Evolutionary conservation across 2,113 vertebrate species (phyloP), one percentile per base, ranked within the genome.

Genomic region (Ornithorhynchus anatinus): DNA sequence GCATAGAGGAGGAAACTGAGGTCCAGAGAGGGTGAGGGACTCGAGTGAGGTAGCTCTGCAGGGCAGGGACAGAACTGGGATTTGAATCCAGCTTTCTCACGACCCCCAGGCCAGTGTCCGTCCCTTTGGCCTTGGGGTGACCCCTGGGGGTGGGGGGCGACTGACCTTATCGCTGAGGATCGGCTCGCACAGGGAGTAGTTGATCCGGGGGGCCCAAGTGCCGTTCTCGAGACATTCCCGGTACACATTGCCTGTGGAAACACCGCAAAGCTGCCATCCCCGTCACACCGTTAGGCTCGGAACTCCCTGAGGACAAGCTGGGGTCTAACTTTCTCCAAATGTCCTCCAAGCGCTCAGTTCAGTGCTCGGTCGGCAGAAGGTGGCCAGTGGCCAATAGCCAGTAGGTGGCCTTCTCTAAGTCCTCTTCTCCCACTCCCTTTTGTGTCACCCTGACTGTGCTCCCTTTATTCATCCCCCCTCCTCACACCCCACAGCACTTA

Each of bases 171-270:
- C 95, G 9, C 96, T 95, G 84, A 99, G 81, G 89, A 99, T 98
- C 57, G 98, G 97, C 60, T 98, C 95, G 1, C 98, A 99, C 74
- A 94, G 95, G 10, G 97, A 98, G 88, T 99, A 99, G 92, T 99
- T 97, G 86, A 96, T 96, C 89, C 93, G 95, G 43, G 94, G 86
- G 32, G 98, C 96, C 98, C 98, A 99, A 0, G 96, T 99, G 14
- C 98, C 97, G 16, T 99, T 99, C 67, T 95, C 97, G 86, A 96
- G 88, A 85, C 98, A 99, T 84, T 97, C 96, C 78, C 98, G 94
- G 88, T 96, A 97, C 45, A 94, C 96, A 40, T 92, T 99, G 83
- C 96, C 98, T 99, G 12, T 33, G 61, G n/a, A 73, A 69, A 80
- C 29, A 58, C 1, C 32, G 39, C n/a, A n/a, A n/a, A n/a, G n/a